Conservation (phyloP, 2,888 invertebrate genomes). For the Gandaritis pyraliata region DNA sequence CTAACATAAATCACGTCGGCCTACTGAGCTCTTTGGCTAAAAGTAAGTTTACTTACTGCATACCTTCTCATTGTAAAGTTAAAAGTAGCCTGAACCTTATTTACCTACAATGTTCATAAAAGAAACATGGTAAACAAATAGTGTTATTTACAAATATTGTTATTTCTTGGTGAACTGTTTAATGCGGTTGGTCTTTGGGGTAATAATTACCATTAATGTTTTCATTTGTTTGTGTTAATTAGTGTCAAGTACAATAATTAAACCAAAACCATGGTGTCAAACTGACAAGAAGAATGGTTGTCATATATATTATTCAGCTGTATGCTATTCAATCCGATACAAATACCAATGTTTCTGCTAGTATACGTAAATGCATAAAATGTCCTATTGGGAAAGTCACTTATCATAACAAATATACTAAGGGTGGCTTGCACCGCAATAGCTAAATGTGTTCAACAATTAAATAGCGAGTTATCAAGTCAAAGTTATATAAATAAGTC, state of each 20-base stretch:
- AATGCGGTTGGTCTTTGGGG: not conserved
- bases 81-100: constrained; percentile 7
- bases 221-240: constrained; percentile 1
- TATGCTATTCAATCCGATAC: no score
- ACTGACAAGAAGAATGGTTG: no score
- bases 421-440: no score
- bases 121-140: not conserved
- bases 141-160: not conserved
- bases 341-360: no score
- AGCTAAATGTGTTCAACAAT: no score
- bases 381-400: no score
- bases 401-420: no score
- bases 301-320: no score
- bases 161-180: not conserved
- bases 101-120: not conserved
- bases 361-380: no score
- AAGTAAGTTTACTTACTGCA: constrained; percentile 71
- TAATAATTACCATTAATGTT: not conserved
- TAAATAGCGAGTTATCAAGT: no score
- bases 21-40: constrained; percentile 76
- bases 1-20: constrained; percentile 77
- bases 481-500: no score
- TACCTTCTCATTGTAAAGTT: constrained; percentile 35
- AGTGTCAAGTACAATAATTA: not conserved
- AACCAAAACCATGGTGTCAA: no score